Evolutionary conservation across 2,888 invertebrate genomes (phyloP), one percentile per base, ranked within the genome.

Genomic region (Pterostichus niger): DNA sequence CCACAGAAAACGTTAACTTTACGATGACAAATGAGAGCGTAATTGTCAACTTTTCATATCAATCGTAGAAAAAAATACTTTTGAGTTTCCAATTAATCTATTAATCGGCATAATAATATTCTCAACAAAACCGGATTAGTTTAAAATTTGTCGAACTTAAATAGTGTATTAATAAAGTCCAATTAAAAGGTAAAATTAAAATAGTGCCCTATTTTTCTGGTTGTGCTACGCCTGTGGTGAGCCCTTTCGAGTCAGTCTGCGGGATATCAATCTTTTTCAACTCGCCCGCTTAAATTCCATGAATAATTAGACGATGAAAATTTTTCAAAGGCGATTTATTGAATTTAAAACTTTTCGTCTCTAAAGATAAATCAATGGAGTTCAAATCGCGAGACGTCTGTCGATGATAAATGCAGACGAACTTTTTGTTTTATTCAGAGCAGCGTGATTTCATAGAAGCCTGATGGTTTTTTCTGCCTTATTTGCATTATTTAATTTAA

Each of bases 281-380:
- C 61, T 78, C 46, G 59, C 44, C n/a, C 59, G 46, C 81, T 52
- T 71, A 73, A 81, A 71, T 81, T 81, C 81, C 46, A 61, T 59
- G 82, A 76, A 82, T 82, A 82, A 82, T 82, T 82, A 82, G 76
- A 59, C 75, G 75, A 82, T 54, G 73, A 81, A 75, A 59, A 59
- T 75, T 75, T 82, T 82, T 75, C 82, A 75, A 75, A 73, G 33
- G 46, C 76, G 64, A 76, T 82, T 82, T 75, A 82, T 75, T 76
- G 75, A 76, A 82, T 82, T 82, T 82, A 73, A 82, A 82, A 82
- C 75, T 82, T 82, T 82, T 75, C 56, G 75, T 56, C 73, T 79
- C 24, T 24, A 24, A 40, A 59, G 33, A 82, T 82, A 82, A 82
- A 82, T 82, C 82, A 75, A 82, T 75, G 75, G 49, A 76, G 46